phyloP scores from a whole-genome alignment of 2,888 invertebrate genomes.

The Eupeodes luniger region DNA sequence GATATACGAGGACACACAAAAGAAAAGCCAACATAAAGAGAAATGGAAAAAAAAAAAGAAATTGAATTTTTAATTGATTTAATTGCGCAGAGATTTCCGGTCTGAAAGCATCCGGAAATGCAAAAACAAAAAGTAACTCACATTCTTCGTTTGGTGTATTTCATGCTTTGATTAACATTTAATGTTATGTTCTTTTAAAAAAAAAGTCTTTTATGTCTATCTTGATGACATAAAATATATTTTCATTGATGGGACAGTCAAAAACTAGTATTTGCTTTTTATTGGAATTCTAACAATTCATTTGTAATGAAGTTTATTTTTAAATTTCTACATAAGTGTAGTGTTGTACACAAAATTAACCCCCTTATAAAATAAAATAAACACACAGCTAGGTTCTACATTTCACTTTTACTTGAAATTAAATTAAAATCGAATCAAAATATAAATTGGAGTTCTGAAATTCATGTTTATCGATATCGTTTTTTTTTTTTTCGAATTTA shows the following conservation, averaged over 20 bases:
- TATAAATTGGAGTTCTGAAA: too few species aligned
- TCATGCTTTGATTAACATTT: not conserved
- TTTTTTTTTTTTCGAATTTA: too few species aligned
- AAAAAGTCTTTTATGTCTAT: not conserved
- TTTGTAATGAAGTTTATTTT: too few species aligned
- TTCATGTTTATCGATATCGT: too few species aligned
- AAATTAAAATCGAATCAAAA: too few species aligned
- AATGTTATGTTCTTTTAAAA: not conserved
- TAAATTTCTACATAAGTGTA: too few species aligned
- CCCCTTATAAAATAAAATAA: too few species aligned
- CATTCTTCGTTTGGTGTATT: not conserved
- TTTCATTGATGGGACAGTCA: not conserved
- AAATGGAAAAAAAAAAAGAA: not conserved
- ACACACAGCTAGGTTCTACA: too few species aligned
- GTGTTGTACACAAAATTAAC: too few species aligned
- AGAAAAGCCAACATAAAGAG: not conserved
- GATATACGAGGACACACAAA: too few species aligned
- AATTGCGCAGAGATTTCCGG: slow-evolving; percentile 12
- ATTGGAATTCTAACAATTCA: too few species aligned
- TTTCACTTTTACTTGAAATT: too few species aligned
- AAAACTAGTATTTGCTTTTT: not conserved
- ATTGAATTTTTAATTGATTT: slow-evolving; percentile 24
- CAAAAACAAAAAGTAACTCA: slow-evolving; percentile 16
- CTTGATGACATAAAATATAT: not conserved
- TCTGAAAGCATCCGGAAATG: not conserved